Percentiles rank a stretch among this genome's conserved stretches.
These are phyloP conservation scores for Tyria jacobaeae DNA, from an alignment of 2,888 invertebrate species.

Conservation along the genomic window DNA sequence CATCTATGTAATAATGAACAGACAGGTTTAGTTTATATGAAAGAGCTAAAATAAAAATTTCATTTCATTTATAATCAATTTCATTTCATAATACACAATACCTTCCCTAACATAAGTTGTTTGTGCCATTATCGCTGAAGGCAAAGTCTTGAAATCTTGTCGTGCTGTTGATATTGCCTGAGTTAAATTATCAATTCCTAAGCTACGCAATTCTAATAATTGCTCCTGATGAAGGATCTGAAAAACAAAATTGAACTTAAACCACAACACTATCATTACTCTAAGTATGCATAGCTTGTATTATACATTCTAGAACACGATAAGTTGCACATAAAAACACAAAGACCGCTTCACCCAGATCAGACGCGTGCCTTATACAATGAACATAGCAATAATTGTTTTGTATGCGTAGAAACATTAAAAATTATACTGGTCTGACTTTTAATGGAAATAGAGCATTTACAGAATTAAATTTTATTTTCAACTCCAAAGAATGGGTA, in stretches of 20 bases:
- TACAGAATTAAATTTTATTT: slow-evolving; percentile 88
- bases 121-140: slow-evolving; percentile 86
- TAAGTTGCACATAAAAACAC: too few relatives aligned
- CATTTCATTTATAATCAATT: too few relatives aligned
- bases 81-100: slow-evolving; percentile 67
- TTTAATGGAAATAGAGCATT: slow-evolving; percentile 13
- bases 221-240: slow-evolving; percentile 85
- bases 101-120: slow-evolving; percentile 87
- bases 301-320: too few relatives aligned
- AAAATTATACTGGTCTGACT: not conserved
- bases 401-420: not conserved
- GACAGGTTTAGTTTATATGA: too few relatives aligned
- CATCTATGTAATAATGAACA: too few relatives aligned
- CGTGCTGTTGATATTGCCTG: slow-evolving; percentile 86
- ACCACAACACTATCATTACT: too few relatives aligned
- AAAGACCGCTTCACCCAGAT: not conserved
- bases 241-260: slow-evolving; percentile 34
- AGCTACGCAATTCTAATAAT: slow-evolving; percentile 76
- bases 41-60: too few relatives aligned
- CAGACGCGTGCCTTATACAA: not conserved
- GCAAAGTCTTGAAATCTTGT: slow-evolving; percentile 87
- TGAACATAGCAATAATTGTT: not conserved
- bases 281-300: too few relatives aligned
- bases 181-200: slow-evolving; percentile 86
- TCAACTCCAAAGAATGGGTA: slow-evolving; percentile 89